A percentile compares a stretch with the other conserved stretches of the same genome.
phyloP scores from a whole-genome alignment of 2,797 vertebrate genomes.

The Enteromius fasciolatus region DNA sequence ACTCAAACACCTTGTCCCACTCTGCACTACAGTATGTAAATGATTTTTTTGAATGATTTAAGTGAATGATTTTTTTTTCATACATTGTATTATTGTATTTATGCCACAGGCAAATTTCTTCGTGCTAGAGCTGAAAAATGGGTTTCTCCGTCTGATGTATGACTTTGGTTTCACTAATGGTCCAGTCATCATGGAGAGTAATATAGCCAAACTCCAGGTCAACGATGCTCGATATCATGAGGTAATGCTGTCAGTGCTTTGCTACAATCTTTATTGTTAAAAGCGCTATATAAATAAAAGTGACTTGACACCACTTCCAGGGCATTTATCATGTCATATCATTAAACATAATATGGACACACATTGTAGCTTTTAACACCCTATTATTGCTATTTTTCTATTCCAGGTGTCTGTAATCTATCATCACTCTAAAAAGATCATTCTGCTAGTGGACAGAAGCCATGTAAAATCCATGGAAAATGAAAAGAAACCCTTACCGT shows the following conservation, averaged over 20 bases:
- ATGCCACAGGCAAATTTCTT: constrained; percentile 88
- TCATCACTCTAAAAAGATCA: constrained; percentile 96
- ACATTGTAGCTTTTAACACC: constrained; percentile 14
- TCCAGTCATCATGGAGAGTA: constrained; percentile 84
- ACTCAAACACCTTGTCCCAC: not conserved
- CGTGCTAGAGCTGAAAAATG: constrained; percentile 89
- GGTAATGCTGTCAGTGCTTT: constrained; percentile 71
- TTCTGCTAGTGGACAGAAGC: constrained; percentile 92
- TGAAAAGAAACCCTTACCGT: constrained; percentile 89
- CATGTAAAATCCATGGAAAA: constrained; percentile 93
- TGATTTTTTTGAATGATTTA: not conserved
- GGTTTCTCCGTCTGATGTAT: constrained; percentile 89
- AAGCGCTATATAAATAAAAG: too few relatives aligned
- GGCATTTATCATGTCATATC: not conserved
- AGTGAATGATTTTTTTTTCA: not conserved
- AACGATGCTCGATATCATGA: constrained; percentile 96
- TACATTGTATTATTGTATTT: not conserved
- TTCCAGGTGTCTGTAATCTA: constrained; percentile 95
- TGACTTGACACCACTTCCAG: not conserved
- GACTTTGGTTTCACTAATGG: constrained; percentile 91
- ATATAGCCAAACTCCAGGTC: constrained; percentile 86
- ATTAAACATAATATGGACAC: not conserved
- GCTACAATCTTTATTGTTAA: too few relatives aligned
- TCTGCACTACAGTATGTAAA: not conserved
- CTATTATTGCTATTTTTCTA: not conserved